Evolutionary conservation across 2,888 invertebrate species (phyloP), one percentile per base, ranked within the genome.

Genomic region (Tenthredo scrophulariae): DNA sequence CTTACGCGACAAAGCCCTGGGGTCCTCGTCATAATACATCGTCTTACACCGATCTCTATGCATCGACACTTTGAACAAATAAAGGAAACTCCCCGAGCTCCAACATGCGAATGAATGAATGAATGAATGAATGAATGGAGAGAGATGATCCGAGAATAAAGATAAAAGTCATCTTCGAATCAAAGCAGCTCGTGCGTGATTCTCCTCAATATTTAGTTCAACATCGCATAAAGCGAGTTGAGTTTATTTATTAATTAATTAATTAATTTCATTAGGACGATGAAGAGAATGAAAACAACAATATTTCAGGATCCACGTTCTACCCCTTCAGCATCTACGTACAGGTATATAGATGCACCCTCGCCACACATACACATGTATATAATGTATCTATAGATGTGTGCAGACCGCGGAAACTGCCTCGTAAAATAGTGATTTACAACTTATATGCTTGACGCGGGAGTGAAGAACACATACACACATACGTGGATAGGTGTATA

Each of bases 371-470:
- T 37, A 37, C 37, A 54, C 18, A n/a, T n/a, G 6, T 54, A 54
- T 54, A n/a, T n/a, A 54, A 7, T 62, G 62, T 9, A 72, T 18
- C n/a, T 43, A 40, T 9, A 40, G 40, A 37, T 43, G 37, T 43
- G 72, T 40, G n/a, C 9, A 72, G 72, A 72, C 46, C 50, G 77
- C 50, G 46, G 77, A 50, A 50, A 50, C 77, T 50, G 77, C 77
- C 50, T 77, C 77, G 50, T 77, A 50, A 77, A 50, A 46, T 46
- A 29, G 50, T 77, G 77, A 77, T 77, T 77, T 77, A 77, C 77
- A 77, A 54, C 77, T 50, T 50, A 15, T 75, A 26, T 77, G 77
- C 50, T 37, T 26, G 29, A 37, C 46, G 37, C 37, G 70, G 70
- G 18, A 70, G 33, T 33, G 37, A 18, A n/a, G 26, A 75, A 40